phyloP scores from a whole-genome alignment of 2,113 vertebrate species.

The Sebastes schlegelii region DNA sequence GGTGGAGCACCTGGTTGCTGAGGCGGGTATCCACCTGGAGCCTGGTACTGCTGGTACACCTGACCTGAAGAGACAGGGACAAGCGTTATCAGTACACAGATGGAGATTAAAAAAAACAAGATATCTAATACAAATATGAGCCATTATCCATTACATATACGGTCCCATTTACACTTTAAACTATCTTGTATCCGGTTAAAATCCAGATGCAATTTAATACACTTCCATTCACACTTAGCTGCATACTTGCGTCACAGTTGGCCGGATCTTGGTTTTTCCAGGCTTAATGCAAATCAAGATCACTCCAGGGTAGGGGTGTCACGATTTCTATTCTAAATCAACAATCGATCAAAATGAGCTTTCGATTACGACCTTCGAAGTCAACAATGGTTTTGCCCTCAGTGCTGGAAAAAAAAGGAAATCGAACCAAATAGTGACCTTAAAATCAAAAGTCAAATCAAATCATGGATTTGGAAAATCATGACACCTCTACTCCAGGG shows the following conservation, averaged over 20 bases:
- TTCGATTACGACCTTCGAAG: too few species aligned
- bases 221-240: not conserved
- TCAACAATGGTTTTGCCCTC: too few species aligned
- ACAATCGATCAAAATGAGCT: too few species aligned
- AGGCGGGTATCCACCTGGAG: conserved; percentile 91
- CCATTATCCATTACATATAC: not conserved
- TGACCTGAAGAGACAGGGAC: conserved; percentile 85
- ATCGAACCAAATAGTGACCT: too few species aligned
- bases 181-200: not conserved
- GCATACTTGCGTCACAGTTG: too few species aligned
- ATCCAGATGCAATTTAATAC: not conserved
- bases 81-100: conserved; percentile 7
- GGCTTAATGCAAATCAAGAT: not conserved
- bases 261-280: not conserved
- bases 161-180: not conserved
- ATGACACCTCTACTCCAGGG: too few species aligned
- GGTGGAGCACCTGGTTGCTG: conserved; percentile 87
- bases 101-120: not conserved
- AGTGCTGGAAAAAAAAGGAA: too few species aligned
- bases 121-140: not conserved
- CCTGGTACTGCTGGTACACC: conserved; percentile 96
- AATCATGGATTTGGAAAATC: too few species aligned
- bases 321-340: too few species aligned
- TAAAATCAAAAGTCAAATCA: too few species aligned
- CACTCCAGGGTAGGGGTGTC: not conserved